These are phyloP conservation scores for Amyelois transitella DNA, from an alignment of 1,140 invertebrate genomes.

Conservation along the genomic window DNA sequence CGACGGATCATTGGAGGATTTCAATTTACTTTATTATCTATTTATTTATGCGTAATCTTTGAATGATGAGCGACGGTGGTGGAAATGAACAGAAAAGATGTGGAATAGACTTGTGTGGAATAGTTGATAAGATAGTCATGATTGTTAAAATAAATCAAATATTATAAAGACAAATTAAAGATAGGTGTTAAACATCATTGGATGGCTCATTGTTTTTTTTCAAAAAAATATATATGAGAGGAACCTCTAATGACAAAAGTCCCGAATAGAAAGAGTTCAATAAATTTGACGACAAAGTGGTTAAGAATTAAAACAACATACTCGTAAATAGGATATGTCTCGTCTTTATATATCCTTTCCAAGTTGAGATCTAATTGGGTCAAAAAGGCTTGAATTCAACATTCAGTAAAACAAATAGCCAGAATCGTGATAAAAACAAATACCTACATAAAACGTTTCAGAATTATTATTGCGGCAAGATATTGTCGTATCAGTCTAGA, in stretches of 20 bases:
- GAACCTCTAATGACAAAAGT: too few species aligned
- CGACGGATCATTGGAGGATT: constrained; percentile 48
- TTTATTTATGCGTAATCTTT: constrained; percentile 67
- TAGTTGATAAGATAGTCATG: not conserved
- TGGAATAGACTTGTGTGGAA: constrained; percentile 33
- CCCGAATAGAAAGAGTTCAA: too few species aligned
- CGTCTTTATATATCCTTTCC: too few species aligned
- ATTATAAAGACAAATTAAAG: not conserved
- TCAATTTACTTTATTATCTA: constrained; percentile 72
- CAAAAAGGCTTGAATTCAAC: too few species aligned
- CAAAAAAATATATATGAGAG: not conserved
- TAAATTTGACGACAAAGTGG: too few species aligned
- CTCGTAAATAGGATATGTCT: too few species aligned
- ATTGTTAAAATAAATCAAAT: not conserved
- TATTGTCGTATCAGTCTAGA: not conserved
- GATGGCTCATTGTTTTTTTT: not conserved
- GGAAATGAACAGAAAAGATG: constrained; percentile 23
- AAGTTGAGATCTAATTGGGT: too few species aligned
- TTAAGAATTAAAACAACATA: too few species aligned
- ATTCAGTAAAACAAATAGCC: too few species aligned
- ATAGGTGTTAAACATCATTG: not conserved
- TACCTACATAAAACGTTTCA: too few species aligned
- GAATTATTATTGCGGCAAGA: not conserved
- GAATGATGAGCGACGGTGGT: constrained; percentile 51
- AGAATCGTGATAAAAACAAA: too few species aligned